Evolutionary conservation across 2,888 invertebrate genomes (phyloP).

Genomic region (Stenchaetothrips biformis): DNA sequence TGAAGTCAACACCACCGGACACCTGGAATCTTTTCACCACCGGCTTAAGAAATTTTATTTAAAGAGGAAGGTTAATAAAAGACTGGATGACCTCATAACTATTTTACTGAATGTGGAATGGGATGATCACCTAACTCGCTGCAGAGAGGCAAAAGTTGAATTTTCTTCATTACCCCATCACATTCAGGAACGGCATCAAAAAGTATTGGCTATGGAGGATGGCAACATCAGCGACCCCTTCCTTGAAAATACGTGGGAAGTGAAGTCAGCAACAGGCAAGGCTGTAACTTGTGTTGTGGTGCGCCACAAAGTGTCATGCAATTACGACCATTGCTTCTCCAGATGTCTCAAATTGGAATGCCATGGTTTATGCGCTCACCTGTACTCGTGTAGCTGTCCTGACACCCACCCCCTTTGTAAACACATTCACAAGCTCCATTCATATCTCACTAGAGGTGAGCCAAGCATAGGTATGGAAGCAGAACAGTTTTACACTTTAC

Average conservation of each 20-base stretch:
- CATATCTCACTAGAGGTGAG: background rate
- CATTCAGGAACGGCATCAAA: slow-evolving; percentile 15
- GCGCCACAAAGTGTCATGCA: slow-evolving; percentile 40
- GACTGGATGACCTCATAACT: too few relatives aligned
- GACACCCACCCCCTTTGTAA: slow-evolving; percentile 15
- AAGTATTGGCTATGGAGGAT: background rate
- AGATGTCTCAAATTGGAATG: background rate
- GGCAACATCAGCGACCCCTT: background rate
- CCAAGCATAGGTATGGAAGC: background rate
- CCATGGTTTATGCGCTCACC: slow-evolving; percentile 14
- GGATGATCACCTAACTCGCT: too few relatives aligned
- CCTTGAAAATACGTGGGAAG: background rate
- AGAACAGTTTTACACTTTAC: too few relatives aligned
- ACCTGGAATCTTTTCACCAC: too few relatives aligned
- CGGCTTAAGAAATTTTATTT: too few relatives aligned
- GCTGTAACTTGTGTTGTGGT: too few relatives aligned
- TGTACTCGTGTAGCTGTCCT: slow-evolving; percentile 5
- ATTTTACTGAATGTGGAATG: too few relatives aligned
- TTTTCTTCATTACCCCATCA: slow-evolving; percentile 3
- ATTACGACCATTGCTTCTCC: background rate
- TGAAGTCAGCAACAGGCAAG: too few relatives aligned
- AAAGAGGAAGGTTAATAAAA: too few relatives aligned
- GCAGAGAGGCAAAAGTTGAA: too few relatives aligned
- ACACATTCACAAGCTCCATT: slow-evolving; percentile 23
- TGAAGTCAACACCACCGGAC: too few relatives aligned